Conservation (phyloP, 2,888 invertebrate genomes). For the Barypeithes pellucidus region DNA sequence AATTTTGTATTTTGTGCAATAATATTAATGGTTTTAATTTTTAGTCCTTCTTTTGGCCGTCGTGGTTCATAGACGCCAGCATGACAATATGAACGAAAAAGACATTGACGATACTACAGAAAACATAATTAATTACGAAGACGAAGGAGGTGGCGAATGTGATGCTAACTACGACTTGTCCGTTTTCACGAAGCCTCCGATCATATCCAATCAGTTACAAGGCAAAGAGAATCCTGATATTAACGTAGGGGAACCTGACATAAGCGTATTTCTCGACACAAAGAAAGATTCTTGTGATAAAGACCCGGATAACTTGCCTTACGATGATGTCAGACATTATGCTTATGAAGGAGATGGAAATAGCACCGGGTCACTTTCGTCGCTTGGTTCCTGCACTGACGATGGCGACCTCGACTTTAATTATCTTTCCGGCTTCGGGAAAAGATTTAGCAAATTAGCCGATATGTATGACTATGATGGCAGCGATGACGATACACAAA, state of each 20-base stretch:
- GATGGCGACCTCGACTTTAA: conserved; percentile 89
- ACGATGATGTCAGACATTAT: conserved; percentile 97
- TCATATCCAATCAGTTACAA: conserved; percentile 65
- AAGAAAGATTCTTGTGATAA: conserved; percentile 93
- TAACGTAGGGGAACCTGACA: conserved; percentile 77
- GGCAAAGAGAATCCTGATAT: conserved; percentile 73
- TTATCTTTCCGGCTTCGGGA: conserved; percentile 94
- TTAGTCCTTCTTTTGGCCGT: conserved; percentile 89
- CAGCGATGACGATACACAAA: conserved; percentile 86
- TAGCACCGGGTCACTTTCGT: conserved; percentile 91
- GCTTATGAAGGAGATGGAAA: conserved; percentile 98
- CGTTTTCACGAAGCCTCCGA: conserved; percentile 74
- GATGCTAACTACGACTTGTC: conserved; percentile 94
- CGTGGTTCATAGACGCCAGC: conserved; percentile 90
- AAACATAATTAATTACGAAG: conserved; percentile 97
- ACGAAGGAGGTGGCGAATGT: conserved; percentile 98
- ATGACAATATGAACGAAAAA: conserved; percentile 90
- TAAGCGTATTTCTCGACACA: conserved; percentile 91
- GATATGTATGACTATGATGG: conserved; percentile 96
- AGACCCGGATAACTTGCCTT: conserved; percentile 92
- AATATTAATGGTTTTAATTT: conserved; percentile 60
- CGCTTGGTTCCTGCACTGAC: conserved; percentile 84
- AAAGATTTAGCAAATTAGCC: conserved; percentile 94
- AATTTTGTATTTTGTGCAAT: neutral
- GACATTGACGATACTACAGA: conserved; percentile 97